phyloP scores from a whole-genome alignment of 2,797 vertebrate genomes.

The Carcharodon carcharias region DNA sequence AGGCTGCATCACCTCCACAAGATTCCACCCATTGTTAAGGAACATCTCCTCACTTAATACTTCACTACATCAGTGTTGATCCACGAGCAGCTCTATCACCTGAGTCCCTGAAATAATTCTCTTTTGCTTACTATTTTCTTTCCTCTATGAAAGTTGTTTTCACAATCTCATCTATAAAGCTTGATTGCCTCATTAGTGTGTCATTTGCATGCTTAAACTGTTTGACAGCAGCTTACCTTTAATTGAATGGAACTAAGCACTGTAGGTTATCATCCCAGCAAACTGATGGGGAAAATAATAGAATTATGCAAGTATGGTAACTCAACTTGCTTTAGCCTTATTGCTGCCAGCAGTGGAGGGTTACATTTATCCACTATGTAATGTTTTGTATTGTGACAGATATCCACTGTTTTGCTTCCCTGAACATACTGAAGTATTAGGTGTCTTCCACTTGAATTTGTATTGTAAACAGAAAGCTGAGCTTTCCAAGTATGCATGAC shows the following conservation, averaged over 20 bases:
- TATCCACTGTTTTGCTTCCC: neutral
- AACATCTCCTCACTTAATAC: neutral
- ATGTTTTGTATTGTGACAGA: neutral
- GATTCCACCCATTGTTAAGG: neutral
- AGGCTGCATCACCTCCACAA: neutral
- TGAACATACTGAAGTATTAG: neutral
- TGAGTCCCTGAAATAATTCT: neutral
- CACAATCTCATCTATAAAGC: neutral
- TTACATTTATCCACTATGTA: neutral
- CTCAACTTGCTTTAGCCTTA: neutral
- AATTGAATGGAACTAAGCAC: conserved; percentile 9
- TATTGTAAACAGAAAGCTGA: neutral
- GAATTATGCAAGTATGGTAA: neutral
- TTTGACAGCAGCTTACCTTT: conserved; percentile 25
- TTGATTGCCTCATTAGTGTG: conserved; percentile 22
- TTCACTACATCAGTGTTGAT: neutral
- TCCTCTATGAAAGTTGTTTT: conserved; percentile 2
- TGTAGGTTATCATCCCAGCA: neutral
- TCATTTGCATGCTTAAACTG: conserved; percentile 20
- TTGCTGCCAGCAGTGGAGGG: neutral
- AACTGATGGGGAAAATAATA: neutral
- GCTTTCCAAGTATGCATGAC: neutral
- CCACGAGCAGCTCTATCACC: neutral
- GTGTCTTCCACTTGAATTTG: neutral
- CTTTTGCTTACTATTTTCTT: neutral